phyloP scores from a whole-genome alignment of 2,113 vertebrate genomes.

The Mus pahari region DNA sequence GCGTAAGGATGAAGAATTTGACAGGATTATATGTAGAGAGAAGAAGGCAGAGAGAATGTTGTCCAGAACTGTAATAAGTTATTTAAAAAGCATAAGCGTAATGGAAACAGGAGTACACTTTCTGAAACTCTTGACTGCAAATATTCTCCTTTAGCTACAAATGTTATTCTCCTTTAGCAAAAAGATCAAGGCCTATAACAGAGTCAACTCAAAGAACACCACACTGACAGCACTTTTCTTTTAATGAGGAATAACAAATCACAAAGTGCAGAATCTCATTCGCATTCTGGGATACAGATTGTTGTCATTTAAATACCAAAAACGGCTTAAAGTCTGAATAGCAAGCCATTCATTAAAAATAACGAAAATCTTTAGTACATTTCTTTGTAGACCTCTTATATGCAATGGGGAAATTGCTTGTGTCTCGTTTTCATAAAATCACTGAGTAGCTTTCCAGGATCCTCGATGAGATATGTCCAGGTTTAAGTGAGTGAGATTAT shows the following conservation, averaged over 20 bases:
- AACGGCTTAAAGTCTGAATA: constrained; percentile 32
- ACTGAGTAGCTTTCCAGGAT: constrained; percentile 30
- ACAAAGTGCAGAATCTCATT: neutral
- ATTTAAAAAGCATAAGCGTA: neutral
- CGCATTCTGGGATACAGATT: constrained; percentile 25
- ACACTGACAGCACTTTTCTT: neutral
- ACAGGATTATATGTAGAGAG: neutral
- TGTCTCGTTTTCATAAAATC: neutral
- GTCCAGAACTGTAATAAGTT: neutral
- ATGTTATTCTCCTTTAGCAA: constrained; percentile 1
- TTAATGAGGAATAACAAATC: neutral
- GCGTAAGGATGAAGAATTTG: neutral
- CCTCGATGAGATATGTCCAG: neutral
- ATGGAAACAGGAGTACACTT: neutral
- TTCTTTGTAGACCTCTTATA: constrained; percentile 20
- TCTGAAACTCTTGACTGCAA: neutral
- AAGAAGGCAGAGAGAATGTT: neutral
- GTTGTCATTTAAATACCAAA: neutral
- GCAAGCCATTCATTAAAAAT: constrained; percentile 15
- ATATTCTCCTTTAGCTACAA: neutral
- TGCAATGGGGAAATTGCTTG: neutral
- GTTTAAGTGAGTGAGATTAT: constrained; percentile 46
- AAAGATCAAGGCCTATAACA: neutral
- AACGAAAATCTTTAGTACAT: neutral
- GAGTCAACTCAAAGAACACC: neutral